Conservation (phyloP, 2,113 vertebrate genomes). For the Trachemys scripta region DNA sequence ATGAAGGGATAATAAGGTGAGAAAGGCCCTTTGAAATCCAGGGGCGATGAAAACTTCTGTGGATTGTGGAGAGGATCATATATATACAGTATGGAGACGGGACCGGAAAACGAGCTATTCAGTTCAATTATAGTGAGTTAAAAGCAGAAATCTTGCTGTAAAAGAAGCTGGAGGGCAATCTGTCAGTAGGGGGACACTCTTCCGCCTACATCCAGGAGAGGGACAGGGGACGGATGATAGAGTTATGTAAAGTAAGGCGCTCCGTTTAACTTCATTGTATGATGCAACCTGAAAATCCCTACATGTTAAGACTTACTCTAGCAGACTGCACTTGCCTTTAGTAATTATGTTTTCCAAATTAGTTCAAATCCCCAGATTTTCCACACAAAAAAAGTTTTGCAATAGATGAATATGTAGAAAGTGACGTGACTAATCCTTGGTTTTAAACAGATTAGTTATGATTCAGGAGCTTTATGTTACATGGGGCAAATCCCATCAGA, state of each 20-base stretch:
- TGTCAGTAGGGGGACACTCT: not conserved
- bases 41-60: not conserved
- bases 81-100: not conserved
- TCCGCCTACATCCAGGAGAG: not conserved
- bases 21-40: constrained; percentile 19
- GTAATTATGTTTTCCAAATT: constrained; percentile 62
- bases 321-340: constrained; percentile 24
- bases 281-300: constrained; percentile 40
- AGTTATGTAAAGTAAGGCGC: not conserved
- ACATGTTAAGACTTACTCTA: constrained; percentile 57
- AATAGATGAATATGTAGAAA: constrained; percentile 39
- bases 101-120: fast-evolving
- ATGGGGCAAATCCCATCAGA: not conserved
- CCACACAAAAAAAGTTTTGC: constrained; percentile 28
- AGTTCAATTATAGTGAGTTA: not conserved
- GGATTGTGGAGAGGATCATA: not conserved
- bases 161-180: not conserved
- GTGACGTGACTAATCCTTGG: constrained; percentile 66
- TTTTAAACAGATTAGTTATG: constrained; percentile 73
- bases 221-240: not conserved
- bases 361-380: constrained; percentile 58
- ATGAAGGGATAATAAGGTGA: not conserved
- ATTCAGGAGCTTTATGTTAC: constrained; percentile 57
- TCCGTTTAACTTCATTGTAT: not conserved
- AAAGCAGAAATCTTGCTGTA: not conserved